Percentiles rank a stretch among this genome's conserved stretches.
Evolutionary conservation across 2,113 vertebrate genomes (phyloP).

Genomic region (Mustela lutreola): DNA sequence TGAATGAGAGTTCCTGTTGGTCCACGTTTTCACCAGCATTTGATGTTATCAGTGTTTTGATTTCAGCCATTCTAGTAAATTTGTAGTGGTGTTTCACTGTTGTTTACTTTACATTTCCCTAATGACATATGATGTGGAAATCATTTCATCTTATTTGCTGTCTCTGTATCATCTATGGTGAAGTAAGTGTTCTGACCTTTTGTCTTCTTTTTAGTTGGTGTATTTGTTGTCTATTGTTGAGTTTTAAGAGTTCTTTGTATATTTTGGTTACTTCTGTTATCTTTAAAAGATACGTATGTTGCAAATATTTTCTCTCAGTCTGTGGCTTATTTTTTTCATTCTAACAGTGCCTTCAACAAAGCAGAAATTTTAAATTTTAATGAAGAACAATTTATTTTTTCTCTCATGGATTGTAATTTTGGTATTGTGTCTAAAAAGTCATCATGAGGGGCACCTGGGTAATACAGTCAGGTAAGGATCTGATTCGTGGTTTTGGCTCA

Average conservation of each 20-base stretch:
- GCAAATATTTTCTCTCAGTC: neutral
- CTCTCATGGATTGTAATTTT: neutral
- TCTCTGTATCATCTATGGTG: neutral
- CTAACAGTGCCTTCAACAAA: neutral
- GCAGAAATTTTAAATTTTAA: neutral
- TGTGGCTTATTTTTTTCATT: neutral
- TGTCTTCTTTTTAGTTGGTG: neutral
- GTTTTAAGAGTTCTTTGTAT: neutral
- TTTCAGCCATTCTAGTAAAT: neutral
- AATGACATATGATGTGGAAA: neutral
- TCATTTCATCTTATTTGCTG: neutral
- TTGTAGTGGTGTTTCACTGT: neutral
- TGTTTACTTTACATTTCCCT: neutral
- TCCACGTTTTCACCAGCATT: neutral
- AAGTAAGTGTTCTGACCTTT: neutral
- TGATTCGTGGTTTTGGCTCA: neutral
- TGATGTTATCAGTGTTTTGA: neutral
- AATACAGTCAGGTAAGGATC: neutral
- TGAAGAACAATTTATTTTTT: neutral
- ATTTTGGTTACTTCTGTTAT: neutral
- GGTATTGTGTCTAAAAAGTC: neutral
- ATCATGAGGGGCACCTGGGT: neutral
- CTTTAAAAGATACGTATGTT: neutral
- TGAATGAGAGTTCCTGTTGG: neutral
- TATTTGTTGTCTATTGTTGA: neutral